phyloP scores from a whole-genome alignment of 2,888 invertebrate species.

The Parnassius glacialis region DNA sequence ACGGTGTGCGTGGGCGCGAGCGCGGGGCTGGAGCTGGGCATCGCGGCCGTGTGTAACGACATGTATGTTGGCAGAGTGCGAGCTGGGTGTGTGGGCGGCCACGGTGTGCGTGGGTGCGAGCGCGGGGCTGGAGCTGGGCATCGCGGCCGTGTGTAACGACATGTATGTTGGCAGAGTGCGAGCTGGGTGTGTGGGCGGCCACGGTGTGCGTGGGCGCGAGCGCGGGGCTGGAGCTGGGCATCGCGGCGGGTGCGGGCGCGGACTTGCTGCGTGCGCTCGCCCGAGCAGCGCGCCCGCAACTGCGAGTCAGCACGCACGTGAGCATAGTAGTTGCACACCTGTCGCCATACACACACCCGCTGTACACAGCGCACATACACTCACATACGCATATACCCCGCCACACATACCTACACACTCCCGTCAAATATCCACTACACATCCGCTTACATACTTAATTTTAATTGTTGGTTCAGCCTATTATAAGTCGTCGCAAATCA shows the following conservation, averaged over 20 bases:
- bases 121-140: no score
- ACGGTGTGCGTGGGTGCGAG: constrained; percentile 51
- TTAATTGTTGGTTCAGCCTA: no score
- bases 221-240: constrained; percentile 91
- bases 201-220: constrained; percentile 83
- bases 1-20: constrained; percentile 85
- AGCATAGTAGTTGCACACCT: not conserved
- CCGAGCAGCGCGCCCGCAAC: constrained; percentile 84
- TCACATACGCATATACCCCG: no score
- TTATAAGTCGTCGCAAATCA: no score
- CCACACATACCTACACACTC: no score
- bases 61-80: constrained; percentile 3
- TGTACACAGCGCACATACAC: no score
- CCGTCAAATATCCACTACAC: no score
- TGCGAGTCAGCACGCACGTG: constrained; percentile 45
- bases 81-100: constrained; percentile 17
- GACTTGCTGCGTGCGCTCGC: constrained; percentile 87
- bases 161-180: constrained; percentile 4
- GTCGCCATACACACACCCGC: no score
- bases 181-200: constrained; percentile 17
- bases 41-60: constrained; percentile 73
- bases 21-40: constrained; percentile 85
- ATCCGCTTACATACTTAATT: no score
- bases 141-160: no score
- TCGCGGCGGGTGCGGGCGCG: constrained; percentile 86